Percentiles rank a stretch among this genome's conserved stretches.
Conservation (phyloP, 1,140 invertebrate species). For the Anthonomus grandis region DNA sequence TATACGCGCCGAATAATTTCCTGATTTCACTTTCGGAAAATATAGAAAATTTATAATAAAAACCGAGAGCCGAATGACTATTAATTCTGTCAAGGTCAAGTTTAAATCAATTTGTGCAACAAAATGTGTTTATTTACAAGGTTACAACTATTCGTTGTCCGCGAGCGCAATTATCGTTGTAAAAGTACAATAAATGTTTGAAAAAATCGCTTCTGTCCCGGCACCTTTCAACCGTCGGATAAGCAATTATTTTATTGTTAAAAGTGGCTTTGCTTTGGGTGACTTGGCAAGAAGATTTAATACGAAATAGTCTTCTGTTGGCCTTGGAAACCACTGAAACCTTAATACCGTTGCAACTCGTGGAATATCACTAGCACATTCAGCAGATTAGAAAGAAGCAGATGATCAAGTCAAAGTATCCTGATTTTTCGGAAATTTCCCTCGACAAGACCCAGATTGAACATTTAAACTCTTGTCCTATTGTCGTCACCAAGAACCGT, state of each 20-base stretch:
- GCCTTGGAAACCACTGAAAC: no score
- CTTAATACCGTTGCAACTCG: no score
- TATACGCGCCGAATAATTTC: no score
- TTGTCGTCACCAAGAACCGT: no score
- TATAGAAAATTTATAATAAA: no score
- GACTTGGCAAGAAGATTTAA: neutral
- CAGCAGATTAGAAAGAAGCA: neutral
- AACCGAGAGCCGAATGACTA: no score
- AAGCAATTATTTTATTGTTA: conserved; percentile 2
- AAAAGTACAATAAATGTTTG: conserved; percentile 20
- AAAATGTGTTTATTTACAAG: conserved; percentile 26
- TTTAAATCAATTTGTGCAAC: conserved; percentile 24
- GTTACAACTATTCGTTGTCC: conserved; percentile 17
- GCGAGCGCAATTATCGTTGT: conserved; percentile 17
- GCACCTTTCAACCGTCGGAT: neutral
- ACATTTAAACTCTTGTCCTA: no score
- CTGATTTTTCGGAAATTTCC: no score
- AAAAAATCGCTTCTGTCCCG: conserved; percentile 11
- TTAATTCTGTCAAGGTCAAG: conserved; percentile 22
- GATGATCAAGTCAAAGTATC: neutral
- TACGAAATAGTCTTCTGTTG: no score
- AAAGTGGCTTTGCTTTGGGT: neutral
- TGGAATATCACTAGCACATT: neutral
- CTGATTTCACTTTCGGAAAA: no score
- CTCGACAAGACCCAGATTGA: no score